phyloP scores from a whole-genome alignment of 2,797 vertebrate species.

The Scomberomorus guttatus region DNA sequence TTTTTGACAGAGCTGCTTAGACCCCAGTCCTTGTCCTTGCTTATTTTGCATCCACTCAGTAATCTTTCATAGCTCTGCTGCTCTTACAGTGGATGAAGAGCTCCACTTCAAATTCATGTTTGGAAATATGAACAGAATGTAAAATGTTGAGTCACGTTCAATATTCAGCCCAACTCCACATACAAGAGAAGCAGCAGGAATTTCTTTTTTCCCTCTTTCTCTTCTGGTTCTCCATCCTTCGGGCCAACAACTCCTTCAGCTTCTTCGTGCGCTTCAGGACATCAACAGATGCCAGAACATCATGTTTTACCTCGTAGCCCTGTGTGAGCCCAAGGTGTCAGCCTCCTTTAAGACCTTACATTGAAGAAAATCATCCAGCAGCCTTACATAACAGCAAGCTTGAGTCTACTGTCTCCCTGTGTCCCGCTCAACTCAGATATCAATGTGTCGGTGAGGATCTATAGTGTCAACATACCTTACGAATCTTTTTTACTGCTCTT shows the following conservation, averaged over 20 bases:
- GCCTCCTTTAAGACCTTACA: conserved; percentile 28
- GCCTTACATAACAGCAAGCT: conserved; percentile 22
- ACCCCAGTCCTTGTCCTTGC: conserved; percentile 41
- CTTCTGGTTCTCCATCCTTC: conserved; percentile 31
- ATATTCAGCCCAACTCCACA: conserved; percentile 7
- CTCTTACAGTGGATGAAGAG: conserved; percentile 24
- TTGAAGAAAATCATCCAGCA: conserved; percentile 44
- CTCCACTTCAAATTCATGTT: conserved; percentile 10
- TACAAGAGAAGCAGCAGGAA: conserved; percentile 13
- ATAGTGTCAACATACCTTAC: conserved; percentile 1
- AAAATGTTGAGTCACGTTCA: conserved; percentile 43
- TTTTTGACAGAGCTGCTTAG: conserved; percentile 29
- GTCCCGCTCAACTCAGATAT: conserved; percentile 22
- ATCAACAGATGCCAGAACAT: conserved; percentile 60
- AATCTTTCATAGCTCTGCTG: conserved; percentile 21
- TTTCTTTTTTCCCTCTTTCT: not conserved
- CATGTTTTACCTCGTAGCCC: conserved; percentile 43
- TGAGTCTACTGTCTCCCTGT: conserved; percentile 10
- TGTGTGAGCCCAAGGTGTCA: conserved; percentile 48
- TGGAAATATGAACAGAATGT: not conserved
- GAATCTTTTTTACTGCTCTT: not conserved
- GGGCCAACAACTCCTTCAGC: conserved; percentile 21
- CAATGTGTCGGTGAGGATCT: conserved; percentile 23
- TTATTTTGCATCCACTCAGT: conserved; percentile 43
- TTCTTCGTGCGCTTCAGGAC: conserved; percentile 41